Conservation (phyloP, 2,113 vertebrate genomes). For the Onychorhynchus coronatus region DNA sequence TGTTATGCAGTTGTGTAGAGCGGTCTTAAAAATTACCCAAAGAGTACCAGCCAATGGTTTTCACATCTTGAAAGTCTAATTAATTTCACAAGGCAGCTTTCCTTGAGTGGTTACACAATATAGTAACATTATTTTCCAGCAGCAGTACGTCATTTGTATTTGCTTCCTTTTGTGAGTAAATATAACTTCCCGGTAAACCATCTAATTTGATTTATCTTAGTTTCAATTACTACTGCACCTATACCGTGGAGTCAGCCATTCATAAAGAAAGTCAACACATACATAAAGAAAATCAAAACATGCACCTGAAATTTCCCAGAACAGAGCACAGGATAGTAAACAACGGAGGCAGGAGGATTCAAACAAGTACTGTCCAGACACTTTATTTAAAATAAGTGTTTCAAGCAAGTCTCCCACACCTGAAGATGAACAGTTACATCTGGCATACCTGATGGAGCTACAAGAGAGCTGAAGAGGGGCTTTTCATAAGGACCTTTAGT, state of each 20-base stretch:
- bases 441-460: background rate
- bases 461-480: background rate
- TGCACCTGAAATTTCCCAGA: background rate
- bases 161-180: background rate
- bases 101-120: background rate
- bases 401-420: no score
- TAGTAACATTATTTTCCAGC: no score
- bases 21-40: background rate
- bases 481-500: background rate
- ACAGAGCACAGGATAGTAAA: no score
- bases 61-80: background rate
- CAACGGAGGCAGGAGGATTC: background rate
- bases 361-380: background rate
- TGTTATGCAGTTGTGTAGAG: background rate
- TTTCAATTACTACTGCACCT: background rate
- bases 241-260: background rate
- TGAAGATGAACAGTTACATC: background rate
- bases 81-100: background rate
- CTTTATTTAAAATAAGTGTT: background rate
- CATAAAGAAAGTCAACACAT: no score
- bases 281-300: background rate
- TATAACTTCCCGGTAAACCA: background rate
- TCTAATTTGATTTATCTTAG: background rate
- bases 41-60: background rate
- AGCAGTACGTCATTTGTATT: background rate